phyloP scores from a whole-genome alignment of 2,113 vertebrate genomes.

The Seriola quinqueradiata region DNA sequence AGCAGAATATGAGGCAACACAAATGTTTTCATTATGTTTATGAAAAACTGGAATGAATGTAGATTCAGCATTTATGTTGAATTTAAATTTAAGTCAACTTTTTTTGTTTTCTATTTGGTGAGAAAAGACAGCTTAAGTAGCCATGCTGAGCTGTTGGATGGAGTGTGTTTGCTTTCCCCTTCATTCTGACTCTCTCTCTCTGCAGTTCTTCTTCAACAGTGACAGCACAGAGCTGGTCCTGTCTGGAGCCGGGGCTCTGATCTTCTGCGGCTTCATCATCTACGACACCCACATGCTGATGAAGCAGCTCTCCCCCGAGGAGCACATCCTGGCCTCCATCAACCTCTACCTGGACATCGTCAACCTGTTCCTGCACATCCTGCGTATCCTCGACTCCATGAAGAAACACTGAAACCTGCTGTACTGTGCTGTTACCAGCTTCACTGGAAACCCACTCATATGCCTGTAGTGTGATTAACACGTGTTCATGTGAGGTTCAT shows the following conservation, averaged over 20 bases:
- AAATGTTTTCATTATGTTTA: too few species aligned
- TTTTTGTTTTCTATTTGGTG: too few species aligned
- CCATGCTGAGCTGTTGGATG: too few species aligned
- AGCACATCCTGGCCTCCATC: constrained; percentile 94
- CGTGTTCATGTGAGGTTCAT: background rate
- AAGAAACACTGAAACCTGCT: constrained; percentile 90
- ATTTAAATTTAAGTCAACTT: too few species aligned
- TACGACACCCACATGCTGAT: constrained; percentile 94
- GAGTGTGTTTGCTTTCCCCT: background rate
- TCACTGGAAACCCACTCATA: background rate
- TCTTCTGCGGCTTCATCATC: constrained; percentile 98
- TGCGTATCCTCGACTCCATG: constrained; percentile 90
- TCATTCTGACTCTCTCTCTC: background rate
- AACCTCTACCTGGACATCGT: constrained; percentile 96
- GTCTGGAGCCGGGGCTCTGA: constrained; percentile 88
- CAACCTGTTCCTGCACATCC: constrained; percentile 94
- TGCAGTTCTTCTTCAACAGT: constrained; percentile 91
- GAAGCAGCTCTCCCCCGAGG: constrained; percentile 96
- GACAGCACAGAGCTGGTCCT: constrained; percentile 88
- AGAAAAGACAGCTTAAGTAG: too few species aligned
- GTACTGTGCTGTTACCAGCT: background rate
- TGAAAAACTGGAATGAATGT: too few species aligned
- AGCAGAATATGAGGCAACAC: too few species aligned
- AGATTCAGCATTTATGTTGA: too few species aligned
- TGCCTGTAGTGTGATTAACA: background rate